Conservation (phyloP, 2,113 vertebrate species). For the Euleptes europaea region DNA sequence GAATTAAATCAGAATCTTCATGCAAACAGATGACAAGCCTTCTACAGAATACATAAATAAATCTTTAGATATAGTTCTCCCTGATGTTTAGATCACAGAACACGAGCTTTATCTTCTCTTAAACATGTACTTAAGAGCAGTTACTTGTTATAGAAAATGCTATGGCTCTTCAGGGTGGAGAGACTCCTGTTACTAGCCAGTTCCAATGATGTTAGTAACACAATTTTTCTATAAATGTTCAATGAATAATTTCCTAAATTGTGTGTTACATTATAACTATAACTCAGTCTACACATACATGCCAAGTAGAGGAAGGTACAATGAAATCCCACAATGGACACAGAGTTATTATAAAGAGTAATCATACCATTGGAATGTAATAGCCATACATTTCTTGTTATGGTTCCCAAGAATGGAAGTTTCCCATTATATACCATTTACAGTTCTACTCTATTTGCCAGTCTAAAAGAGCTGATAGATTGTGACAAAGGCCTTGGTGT, state of each 20-base stretch:
- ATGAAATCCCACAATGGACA: slow-evolving; percentile 24
- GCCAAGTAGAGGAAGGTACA: slow-evolving; percentile 15
- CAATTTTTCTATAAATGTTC: background rate
- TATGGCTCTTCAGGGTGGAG: background rate
- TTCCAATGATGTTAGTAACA: background rate
- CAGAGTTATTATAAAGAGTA: slow-evolving; percentile 11
- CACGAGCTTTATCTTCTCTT: slow-evolving; percentile 2
- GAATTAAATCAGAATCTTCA: too few relatives aligned
- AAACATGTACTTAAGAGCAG: background rate
- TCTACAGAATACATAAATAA: background rate
- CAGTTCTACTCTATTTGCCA: slow-evolving; percentile 27
- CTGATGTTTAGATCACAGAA: background rate
- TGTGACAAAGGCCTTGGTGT: slow-evolving; percentile 42
- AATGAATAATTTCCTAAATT: slow-evolving; percentile 23
- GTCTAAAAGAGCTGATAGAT: slow-evolving; percentile 44
- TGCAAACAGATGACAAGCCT: too few relatives aligned
- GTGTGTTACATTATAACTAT: background rate
- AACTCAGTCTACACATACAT: background rate
- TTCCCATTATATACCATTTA: slow-evolving; percentile 48
- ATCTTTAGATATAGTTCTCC: background rate
- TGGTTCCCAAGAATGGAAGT: slow-evolving; percentile 33
- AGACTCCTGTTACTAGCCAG: background rate
- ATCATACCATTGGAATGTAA: slow-evolving; percentile 39
- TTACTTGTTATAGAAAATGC: background rate
- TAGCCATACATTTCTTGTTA: slow-evolving; percentile 46